Base-by-base conservation (phyloP, 2,888 invertebrate species). In the Eupeodes latifasciatus region DNA sequence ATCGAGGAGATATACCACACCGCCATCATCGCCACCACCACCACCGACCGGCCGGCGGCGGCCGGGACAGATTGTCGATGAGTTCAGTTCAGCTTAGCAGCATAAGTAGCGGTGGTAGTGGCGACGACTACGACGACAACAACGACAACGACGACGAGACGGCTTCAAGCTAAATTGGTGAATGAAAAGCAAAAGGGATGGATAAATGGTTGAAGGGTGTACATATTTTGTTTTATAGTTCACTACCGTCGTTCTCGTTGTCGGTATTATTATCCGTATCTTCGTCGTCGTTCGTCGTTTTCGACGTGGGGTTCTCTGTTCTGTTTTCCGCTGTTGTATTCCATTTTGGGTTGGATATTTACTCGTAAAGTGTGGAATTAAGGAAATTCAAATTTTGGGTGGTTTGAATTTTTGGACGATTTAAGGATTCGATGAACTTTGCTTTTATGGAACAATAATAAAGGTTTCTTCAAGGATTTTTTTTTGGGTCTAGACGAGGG, bases 11-110 rank as follows among this genome's bases (percentile, higher is more conserved):
- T 59, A 66, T 27, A 27, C 79, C 76, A 75, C 64, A 16, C 47
- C 53, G n/a, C 19, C 74, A 40, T 40, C 40, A 27, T 27, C 27
- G 27, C 0, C 27, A 2, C 27, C 27, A 27, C 27, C 27, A 27
- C 27, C 27, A 27, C 27, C 27, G 27, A 27, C 27, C 27, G 27
- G 27, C 27, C 19, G 19, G n/a, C n/a, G n/a, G n/a, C n/a, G 59
- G 19, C 49, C 66, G 27, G 77, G 36, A 76, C 75, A 71, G 66
- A 59, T 81, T 67, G 86, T 78, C 67, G 80, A 84, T 84, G 80
- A 72, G 71, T 76, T 62, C 27, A 27, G 27, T 27, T 27, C 27
- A 27, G 27, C 2, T 27, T 27, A 27, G 27, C 27, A 27, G 27
- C 27, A 27, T 1, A 27, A 27, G 27, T 27, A 27, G 27, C 44